Evolutionary conservation across 2,888 invertebrate species (phyloP), one percentile per base, ranked within the genome.

Genomic region (Eupithecia vulgata): DNA sequence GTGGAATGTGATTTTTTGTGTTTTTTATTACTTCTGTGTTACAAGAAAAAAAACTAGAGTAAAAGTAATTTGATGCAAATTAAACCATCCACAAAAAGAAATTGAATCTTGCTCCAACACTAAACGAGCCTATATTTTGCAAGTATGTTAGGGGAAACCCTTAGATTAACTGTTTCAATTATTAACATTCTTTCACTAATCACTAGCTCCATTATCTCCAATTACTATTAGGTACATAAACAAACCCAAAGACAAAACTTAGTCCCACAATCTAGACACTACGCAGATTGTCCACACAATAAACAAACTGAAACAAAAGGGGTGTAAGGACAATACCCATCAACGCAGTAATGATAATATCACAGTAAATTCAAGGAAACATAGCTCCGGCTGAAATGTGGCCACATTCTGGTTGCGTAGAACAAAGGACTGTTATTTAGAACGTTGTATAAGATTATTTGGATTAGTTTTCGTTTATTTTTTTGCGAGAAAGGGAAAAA

Each of bases 271-370:
- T 7, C 30, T 17, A 34, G 61, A 61, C 61, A 61, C 61, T 8
- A 34, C 61, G 34, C 30, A 61, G 30, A 61, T 61, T 61, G 61
- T 61, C 61, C 34, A 61, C 17, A 61, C 61, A 61, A 17, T 61
- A 61, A 61, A 64, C 64, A 35, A 34, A 34, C 0, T 1, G 10
- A 8, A 64, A 64, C 64, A 64, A 64, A 62, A 35, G 37, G 64
- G n/a, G 64, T 37, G 64, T 74, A 71, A 77, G 78, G 81, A 81
- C 81, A 79, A 81, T 83, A 61, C 80, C 82, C 81, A 83, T 81
- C 82, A 82, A 76, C 80, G 71, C 78, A 75, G 77, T 87, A 84
- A 85, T 86, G 84, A 84, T 84, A 84, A 85, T 82, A 83, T 77
- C 81, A 78, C 78, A 84, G 81, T 87, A 86, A 85, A 86, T 87